Base-by-base conservation (phyloP, 2,797 vertebrate genomes). In the Podargus strigoides region DNA sequence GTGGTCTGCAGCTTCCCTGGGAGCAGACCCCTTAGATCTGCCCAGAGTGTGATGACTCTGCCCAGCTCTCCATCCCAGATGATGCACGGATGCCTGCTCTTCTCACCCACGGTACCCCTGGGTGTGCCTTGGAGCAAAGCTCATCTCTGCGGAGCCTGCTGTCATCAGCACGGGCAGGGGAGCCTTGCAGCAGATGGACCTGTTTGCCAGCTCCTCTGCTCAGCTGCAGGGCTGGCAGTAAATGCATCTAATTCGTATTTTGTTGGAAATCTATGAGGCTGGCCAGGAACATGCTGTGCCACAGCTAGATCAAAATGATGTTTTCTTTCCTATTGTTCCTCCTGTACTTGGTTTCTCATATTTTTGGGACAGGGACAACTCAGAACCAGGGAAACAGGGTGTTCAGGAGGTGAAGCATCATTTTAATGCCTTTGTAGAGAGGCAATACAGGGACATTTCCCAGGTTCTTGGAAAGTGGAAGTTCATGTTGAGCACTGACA, bases 391-490 rank as follows among this genome's bases (percentile, higher is more conserved):
- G 62, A 66, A 81, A 21, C 12, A 15, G 34, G 9, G 50, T 19
- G 30, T 73, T 46, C 19, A n/a, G 78, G 49, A 86, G 74, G 36
- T 41, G 75, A 82, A 89, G 47, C 44, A 47, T 13, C 26, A 3
- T 60, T 27, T 41, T 37, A 30, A 55, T 37, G 30, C 32, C 46
- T 53, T 52, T 66, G 27, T 7, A 52, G 58, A 42, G 41, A 44
- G 23, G 14, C 10, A 37, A 5, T 3, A 41, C 2, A 3, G 19
- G 50, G 47, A 39, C 36, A 62, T 75, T 85, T 64, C 78, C 62
- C 83, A 64, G 14, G 23, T 75, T 47, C 80, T 58, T 94, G 73
- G 87, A 76, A 91, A 81, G 83, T 53, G 32, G 93, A 94, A 96
- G 81, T 89, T 84, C 14, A 5, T 3, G 10, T 60, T 49, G 47